Conservation (phyloP, 2,888 invertebrate genomes). For the Melinaea menophilus region DNA sequence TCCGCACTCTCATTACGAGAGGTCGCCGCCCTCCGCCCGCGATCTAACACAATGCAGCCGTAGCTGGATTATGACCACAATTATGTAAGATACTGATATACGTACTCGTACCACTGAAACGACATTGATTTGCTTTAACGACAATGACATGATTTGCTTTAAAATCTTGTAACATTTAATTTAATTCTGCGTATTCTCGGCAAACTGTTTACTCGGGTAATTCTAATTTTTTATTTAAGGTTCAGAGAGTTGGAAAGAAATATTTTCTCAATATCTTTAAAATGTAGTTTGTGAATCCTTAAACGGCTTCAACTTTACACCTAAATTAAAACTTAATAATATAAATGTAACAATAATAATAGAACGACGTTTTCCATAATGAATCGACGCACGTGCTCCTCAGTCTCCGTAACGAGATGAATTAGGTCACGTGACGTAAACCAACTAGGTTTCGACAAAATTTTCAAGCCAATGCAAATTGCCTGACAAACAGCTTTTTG, state of each 20-base stretch:
- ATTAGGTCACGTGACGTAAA: slow-evolving; percentile 20
- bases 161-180: too few relatives aligned
- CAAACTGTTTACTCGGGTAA: too few relatives aligned
- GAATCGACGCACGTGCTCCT: slow-evolving; percentile 11
- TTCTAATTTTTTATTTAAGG: too few relatives aligned
- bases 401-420: slow-evolving; percentile 18
- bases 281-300: too few relatives aligned
- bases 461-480: slow-evolving; percentile 6
- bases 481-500: slow-evolving; percentile 13
- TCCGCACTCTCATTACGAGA: slow-evolving; percentile 11
- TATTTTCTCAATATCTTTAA: too few relatives aligned
- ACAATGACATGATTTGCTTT: too few relatives aligned
- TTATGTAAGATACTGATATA: neutral
- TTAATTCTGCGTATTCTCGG: too few relatives aligned
- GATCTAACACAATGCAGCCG: slow-evolving; percentile 5
- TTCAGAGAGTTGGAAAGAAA: too few relatives aligned
- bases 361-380: slow-evolving; percentile 15
- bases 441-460: slow-evolving; percentile 11
- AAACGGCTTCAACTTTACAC: too few relatives aligned
- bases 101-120: neutral
- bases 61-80: neutral
- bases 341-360: neutral
- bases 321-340: neutral
- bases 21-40: slow-evolving; percentile 16
- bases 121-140: too few relatives aligned